Evolutionary conservation across 2,113 vertebrate species (phyloP).

Genomic region (Plecotus auritus): DNA sequence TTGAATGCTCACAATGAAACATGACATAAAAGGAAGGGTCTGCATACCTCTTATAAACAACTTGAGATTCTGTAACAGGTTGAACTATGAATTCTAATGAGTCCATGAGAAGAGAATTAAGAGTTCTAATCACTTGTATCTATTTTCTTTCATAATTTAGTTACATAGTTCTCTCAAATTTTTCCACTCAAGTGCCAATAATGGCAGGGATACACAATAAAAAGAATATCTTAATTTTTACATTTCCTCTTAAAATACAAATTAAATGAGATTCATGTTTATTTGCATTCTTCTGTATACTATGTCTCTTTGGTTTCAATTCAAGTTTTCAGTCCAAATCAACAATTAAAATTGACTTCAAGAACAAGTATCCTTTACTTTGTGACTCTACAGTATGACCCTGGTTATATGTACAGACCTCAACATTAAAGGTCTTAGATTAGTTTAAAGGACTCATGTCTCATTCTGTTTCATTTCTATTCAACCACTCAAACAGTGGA

Average conservation of each 20-base stretch:
- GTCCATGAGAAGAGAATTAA: background rate
- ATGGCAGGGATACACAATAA: background rate
- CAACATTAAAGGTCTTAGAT: background rate
- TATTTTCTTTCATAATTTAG: background rate
- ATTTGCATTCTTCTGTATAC: background rate
- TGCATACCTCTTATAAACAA: background rate
- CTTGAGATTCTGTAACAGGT: background rate
- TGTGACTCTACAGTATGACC: background rate
- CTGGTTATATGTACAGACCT: background rate
- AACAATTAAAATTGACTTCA: conserved; percentile 1
- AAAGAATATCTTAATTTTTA: background rate
- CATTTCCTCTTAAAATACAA: background rate
- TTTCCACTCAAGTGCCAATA: background rate
- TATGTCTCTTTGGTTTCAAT: background rate
- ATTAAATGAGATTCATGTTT: background rate
- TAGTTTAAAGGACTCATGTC: background rate
- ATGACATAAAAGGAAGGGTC: background rate
- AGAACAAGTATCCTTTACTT: background rate
- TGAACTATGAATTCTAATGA: background rate
- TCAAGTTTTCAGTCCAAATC: conserved; percentile 3
- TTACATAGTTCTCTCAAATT: background rate
- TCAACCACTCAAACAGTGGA: background rate
- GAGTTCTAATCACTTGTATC: background rate
- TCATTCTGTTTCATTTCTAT: background rate
- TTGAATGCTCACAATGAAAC: background rate